Evolutionary conservation across 2,113 vertebrate genomes (phyloP), one percentile per base, ranked within the genome.

Genomic region (Dasyprocta punctata): DNA sequence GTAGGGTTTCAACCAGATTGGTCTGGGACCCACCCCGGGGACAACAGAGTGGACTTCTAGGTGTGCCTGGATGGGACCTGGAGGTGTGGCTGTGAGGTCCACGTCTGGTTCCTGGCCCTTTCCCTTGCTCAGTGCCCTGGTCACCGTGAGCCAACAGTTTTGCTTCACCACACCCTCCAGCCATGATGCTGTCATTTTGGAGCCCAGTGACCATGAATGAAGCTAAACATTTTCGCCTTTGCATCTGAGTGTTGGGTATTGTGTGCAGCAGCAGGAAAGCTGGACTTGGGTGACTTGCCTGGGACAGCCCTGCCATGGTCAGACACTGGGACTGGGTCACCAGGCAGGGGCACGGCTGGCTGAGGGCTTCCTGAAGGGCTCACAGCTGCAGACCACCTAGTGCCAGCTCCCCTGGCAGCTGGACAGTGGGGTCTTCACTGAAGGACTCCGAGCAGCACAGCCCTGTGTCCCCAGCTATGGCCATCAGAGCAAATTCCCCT

Each of bases 301-400:
- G 2, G 13, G 24, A 47, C 0, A 1, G 4, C 36, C 28, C 36
- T 30, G 10, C 7, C 47, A 4, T 22, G n/a, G 41, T 77, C 73
- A 77, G 41, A 47, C 41, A 30, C 24, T 44, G 41, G 73, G 41
- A 77, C 41, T 38, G n/a, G n/a, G 60, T 26, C 52, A 33, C 20
- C 41, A 12, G 4, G 16, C 7, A 11, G 47, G 54, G 26, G 38
- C 0, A 1, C 60, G 63, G 3, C 73, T 67, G 63, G 47, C 33
- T 7, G 2, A 78, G 47, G 41, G 8, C 52, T 69, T 12, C 36
- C 14, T 19, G 8, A 36, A 30, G 12, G 30, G 20, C 5, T 41
- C 5, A 17, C 28, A 44, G 1, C 16, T 8, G 9, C 9, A 33
- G 20, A 20, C 60, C 5, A 1, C 26, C 13, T 13, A 0, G 56